Evolutionary conservation across 2,797 vertebrate species (phyloP).

Genomic region (Manis crassicaudata): DNA sequence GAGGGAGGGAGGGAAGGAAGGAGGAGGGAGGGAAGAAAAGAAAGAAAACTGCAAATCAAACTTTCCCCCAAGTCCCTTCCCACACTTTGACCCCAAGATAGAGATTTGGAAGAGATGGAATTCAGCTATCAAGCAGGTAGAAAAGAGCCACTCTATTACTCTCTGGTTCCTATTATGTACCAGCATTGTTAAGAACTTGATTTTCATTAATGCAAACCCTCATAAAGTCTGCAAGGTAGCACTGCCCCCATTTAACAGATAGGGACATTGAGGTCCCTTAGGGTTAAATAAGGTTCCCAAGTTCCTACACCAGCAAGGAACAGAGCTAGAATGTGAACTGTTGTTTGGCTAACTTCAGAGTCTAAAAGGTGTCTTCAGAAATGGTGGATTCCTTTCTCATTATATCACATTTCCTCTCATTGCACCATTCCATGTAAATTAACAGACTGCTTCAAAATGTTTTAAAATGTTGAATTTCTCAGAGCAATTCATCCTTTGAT

Average conservation of each 20-base stretch:
- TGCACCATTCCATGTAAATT: constrained; percentile 40
- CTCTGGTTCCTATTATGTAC: background rate
- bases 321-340: background rate
- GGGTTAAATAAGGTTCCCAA: background rate
- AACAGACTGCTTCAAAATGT: constrained; percentile 22
- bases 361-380: constrained; percentile 45
- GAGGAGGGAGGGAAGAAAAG: background rate
- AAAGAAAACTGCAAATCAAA: background rate
- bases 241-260: background rate
- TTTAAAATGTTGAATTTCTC: constrained; percentile 50
- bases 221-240: background rate
- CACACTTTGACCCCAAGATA: background rate
- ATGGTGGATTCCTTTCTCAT: background rate
- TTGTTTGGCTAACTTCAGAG: background rate
- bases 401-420: background rate
- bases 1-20: no score
- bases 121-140: background rate
- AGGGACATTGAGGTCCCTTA: background rate
- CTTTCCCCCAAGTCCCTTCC: background rate
- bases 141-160: constrained; percentile 11
- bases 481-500: constrained; percentile 37
- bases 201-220: background rate
- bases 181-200: constrained; percentile 4
- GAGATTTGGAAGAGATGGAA: background rate
- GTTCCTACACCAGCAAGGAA: background rate